phyloP scores from a whole-genome alignment of 2,797 vertebrate species.

The Coreius guichenoti region DNA sequence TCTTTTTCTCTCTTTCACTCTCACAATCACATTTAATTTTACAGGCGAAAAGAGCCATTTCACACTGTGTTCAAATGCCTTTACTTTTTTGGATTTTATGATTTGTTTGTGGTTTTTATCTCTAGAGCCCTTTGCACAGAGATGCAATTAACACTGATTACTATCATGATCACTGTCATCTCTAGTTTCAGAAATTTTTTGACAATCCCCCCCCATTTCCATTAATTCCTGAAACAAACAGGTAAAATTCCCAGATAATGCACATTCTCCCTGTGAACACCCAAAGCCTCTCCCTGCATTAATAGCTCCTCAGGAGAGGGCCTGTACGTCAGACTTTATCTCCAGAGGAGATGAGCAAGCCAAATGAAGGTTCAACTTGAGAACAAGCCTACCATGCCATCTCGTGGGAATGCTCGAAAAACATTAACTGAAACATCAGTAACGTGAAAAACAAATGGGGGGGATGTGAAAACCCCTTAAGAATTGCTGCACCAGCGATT shows the following conservation, averaged over 20 bases:
- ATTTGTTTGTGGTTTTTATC: slow-evolving; percentile 23
- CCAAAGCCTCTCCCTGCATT: slow-evolving; percentile 69
- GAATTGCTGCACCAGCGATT: slow-evolving; percentile 70
- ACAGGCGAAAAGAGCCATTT: background rate
- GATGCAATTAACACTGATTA: slow-evolving; percentile 41
- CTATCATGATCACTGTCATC: slow-evolving; percentile 49
- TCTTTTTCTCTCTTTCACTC: background rate
- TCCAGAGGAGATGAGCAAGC: slow-evolving; percentile 77
- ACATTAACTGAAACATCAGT: slow-evolving; percentile 83
- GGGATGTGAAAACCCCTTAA: slow-evolving; percentile 75
- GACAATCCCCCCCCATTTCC: slow-evolving; percentile 53
- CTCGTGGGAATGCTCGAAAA: slow-evolving; percentile 77
- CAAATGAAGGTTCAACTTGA: slow-evolving; percentile 83
- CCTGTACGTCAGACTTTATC: slow-evolving; percentile 77
- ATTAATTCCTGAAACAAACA: slow-evolving; percentile 71
- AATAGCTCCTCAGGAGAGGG: slow-evolving; percentile 82
- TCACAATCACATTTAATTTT: background rate
- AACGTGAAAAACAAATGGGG: slow-evolving; percentile 84
- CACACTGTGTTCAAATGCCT: background rate
- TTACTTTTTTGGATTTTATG: slow-evolving; percentile 10
- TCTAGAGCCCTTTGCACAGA: slow-evolving; percentile 18
- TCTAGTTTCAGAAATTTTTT: slow-evolving; percentile 68
- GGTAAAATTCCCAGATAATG: slow-evolving; percentile 68
- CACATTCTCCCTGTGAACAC: slow-evolving; percentile 61
- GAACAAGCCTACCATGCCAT: slow-evolving; percentile 76